Evolutionary conservation across 2,797 vertebrate genomes (phyloP).

Genomic region (Sparidentex hasta): DNA sequence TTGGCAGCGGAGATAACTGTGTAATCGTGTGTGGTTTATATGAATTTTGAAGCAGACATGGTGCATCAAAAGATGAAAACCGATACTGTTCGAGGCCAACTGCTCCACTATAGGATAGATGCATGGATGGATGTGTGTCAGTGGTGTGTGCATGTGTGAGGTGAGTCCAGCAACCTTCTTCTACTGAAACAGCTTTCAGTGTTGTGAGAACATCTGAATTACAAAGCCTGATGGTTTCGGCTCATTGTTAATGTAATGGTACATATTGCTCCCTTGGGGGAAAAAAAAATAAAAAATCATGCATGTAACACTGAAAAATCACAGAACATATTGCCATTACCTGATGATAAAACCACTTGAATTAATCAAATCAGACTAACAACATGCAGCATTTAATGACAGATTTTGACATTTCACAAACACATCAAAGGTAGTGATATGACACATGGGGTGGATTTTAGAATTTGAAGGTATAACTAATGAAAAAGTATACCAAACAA

Average conservation of each 20-base stretch:
- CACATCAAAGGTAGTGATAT: not conserved
- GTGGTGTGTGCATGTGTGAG: constrained; percentile 34
- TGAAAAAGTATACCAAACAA: not conserved
- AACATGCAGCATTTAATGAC: not conserved
- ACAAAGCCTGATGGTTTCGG: constrained; percentile 12
- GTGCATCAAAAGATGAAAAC: constrained; percentile 69
- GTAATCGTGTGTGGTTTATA: constrained; percentile 60
- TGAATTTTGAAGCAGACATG: constrained; percentile 58
- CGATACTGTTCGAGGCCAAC: constrained; percentile 65
- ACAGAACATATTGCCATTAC: not conserved
- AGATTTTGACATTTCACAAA: not conserved
- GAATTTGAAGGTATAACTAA: not conserved
- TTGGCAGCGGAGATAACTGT: constrained; percentile 53
- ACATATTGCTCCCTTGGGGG: not conserved
- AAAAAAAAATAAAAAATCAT: not conserved
- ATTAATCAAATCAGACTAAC: not conserved
- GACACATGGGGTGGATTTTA: not conserved
- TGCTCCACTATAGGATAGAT: constrained; percentile 41
- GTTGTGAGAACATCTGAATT: constrained; percentile 25
- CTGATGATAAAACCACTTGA: not conserved
- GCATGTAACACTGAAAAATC: not conserved
- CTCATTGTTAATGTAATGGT: constrained; percentile 7
- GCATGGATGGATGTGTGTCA: constrained; percentile 10
- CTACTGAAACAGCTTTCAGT: constrained; percentile 23
- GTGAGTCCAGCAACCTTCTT: constrained; percentile 35